Evolutionary conservation across 2,113 vertebrate genomes (phyloP).

Genomic region (Nycticebus coucang): DNA sequence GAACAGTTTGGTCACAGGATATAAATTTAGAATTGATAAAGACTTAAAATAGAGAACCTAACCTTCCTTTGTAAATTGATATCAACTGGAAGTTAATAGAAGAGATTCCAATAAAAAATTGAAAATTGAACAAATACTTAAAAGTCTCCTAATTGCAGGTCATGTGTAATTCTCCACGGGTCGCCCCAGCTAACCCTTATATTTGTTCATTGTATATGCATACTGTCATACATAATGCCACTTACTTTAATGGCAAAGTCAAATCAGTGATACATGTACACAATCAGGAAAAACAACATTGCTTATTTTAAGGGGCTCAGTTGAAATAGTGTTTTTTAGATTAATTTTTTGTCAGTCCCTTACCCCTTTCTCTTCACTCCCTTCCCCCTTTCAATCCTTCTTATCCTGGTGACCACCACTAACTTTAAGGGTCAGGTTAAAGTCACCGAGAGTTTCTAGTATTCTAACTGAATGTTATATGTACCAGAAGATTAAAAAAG

Average conservation of each 20-base stretch:
- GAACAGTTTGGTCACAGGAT: neutral
- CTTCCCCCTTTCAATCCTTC: neutral
- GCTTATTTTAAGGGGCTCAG: conserved; percentile 27
- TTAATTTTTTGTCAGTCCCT: neutral
- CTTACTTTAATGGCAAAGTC: conserved; percentile 23
- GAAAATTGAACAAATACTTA: conserved; percentile 25
- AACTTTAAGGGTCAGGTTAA: neutral
- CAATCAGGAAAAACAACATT: conserved; percentile 15
- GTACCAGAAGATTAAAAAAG: neutral
- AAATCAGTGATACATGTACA: neutral
- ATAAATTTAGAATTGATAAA: conserved; percentile 8
- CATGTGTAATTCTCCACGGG: conserved; percentile 14
- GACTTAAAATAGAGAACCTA: conserved; percentile 8
- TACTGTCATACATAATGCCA: neutral
- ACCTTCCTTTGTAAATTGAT: neutral
- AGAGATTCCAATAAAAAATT: conserved; percentile 17
- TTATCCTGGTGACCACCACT: neutral
- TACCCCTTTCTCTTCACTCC: neutral
- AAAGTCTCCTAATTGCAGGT: conserved; percentile 13
- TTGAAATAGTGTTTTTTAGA: conserved; percentile 15
- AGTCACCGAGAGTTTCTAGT: neutral
- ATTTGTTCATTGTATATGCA: neutral
- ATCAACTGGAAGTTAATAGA: neutral
- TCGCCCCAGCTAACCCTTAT: neutral
- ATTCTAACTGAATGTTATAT: conserved; percentile 51